Conservation (phyloP, 2,797 vertebrate genomes). For the Remorina albescens region DNA sequence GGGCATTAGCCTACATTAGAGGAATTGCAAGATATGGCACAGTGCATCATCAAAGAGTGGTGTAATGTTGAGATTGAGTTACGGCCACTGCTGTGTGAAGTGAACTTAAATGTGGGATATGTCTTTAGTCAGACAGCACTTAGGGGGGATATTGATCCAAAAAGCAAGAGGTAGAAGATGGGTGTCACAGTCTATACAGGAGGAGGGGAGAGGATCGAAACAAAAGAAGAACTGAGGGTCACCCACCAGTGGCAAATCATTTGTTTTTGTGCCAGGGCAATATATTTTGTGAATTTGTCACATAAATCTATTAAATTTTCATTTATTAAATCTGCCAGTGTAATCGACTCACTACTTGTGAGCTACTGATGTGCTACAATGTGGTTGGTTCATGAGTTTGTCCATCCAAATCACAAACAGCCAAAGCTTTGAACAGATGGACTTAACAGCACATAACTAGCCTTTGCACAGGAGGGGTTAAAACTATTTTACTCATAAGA, state of each 20-base stretch:
- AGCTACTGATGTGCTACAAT: not conserved
- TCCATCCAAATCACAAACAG: not conserved
- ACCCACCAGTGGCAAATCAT: slow-evolving; percentile 15
- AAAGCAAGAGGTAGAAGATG: slow-evolving; percentile 59
- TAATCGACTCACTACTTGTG: not conserved
- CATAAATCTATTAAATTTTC: slow-evolving; percentile 11
- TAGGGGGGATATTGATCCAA: slow-evolving; percentile 72
- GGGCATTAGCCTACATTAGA: slow-evolving; percentile 53
- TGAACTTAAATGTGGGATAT: slow-evolving; percentile 77
- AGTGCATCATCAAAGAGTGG: slow-evolving; percentile 33
- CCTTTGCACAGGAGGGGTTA: not conserved
- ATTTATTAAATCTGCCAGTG: not conserved
- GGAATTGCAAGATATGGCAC: slow-evolving; percentile 58
- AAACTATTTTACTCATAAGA: not conserved
- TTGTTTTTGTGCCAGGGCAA: slow-evolving; percentile 26
- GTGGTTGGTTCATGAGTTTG: not conserved
- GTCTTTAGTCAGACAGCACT: slow-evolving; percentile 77
- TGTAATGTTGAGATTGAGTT: slow-evolving; percentile 68
- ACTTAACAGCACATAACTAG: not conserved
- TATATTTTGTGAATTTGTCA: slow-evolving; percentile 23
- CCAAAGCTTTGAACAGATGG: slow-evolving; percentile 8
- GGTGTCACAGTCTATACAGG: slow-evolving; percentile 35
- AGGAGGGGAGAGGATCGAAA: slow-evolving; percentile 27
- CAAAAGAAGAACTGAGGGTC: slow-evolving; percentile 34
- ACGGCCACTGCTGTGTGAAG: slow-evolving; percentile 62